These are phyloP conservation scores for Eledone cirrhosa DNA, from an alignment of 2,888 invertebrate species.

Conservation along the genomic window DNA sequence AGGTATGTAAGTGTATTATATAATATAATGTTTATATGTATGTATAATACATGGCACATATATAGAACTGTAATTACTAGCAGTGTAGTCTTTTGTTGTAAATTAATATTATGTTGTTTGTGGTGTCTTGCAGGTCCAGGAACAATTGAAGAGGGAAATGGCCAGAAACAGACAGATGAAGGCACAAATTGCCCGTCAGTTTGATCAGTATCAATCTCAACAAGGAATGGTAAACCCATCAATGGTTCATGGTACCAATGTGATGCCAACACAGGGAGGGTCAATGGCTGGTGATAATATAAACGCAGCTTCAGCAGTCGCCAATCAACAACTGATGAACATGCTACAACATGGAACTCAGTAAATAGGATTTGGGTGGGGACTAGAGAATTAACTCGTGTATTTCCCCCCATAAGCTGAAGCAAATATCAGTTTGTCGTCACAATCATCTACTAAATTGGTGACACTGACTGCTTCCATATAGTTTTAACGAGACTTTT, in stretches of 20 bases:
- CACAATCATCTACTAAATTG: no score
- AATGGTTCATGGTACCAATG: conserved; percentile 13
- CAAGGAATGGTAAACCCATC: neutral
- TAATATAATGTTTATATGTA: no score
- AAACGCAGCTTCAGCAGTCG: conserved; percentile 4
- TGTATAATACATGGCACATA: no score
- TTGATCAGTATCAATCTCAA: conserved; percentile 24
- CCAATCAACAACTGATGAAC: conserved; percentile 15
- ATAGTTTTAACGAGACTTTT: no score
- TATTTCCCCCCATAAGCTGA: no score
- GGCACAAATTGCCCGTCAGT: conserved; percentile 26
- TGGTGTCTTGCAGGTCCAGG: conserved; percentile 4
- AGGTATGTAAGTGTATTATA: no score
- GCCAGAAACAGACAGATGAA: conserved; percentile 26
- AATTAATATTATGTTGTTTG: no score
- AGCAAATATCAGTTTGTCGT: no score
- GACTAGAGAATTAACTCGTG: no score
- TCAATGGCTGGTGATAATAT: neutral
- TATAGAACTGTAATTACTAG: no score
- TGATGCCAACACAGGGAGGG: conserved; percentile 12
- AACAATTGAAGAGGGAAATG: conserved; percentile 29
- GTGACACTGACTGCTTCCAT: no score
- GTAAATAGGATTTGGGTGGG: neutral
- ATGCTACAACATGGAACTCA: conserved; percentile 17
- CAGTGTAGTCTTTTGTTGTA: no score